Evolutionary conservation across 2,113 vertebrate genomes (phyloP).

Genomic region (Rhagologus leucostigma): DNA sequence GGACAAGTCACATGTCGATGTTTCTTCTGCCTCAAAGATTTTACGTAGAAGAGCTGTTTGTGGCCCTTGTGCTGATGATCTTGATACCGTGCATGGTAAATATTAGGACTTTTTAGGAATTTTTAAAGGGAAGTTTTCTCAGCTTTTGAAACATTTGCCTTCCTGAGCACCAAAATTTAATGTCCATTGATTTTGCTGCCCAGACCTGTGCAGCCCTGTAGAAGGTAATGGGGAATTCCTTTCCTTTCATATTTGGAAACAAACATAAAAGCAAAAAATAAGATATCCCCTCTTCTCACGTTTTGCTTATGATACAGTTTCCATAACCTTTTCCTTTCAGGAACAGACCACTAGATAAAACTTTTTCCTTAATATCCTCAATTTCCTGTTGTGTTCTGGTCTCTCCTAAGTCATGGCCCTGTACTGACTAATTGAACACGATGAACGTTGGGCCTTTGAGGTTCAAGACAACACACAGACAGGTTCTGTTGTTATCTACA

Average conservation of each 20-base stretch:
- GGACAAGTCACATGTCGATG: rapidly evolving
- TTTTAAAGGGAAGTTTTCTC: not conserved
- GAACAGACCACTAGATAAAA: not conserved
- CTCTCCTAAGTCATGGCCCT: not conserved
- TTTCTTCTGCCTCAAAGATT: not conserved
- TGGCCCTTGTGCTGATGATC: not conserved
- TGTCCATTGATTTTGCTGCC: not conserved
- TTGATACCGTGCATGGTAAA: not conserved
- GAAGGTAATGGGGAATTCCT: not conserved
- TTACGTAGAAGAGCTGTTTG: not conserved
- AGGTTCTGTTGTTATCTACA: not conserved
- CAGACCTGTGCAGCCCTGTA: not conserved
- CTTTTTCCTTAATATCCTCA: not conserved
- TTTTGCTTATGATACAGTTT: not conserved
- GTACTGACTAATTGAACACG: not conserved
- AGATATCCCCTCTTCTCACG: not conserved
- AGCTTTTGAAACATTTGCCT: not conserved
- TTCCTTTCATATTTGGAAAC: not conserved
- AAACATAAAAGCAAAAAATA: too few species aligned
- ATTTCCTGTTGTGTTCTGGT: not conserved
- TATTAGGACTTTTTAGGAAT: not conserved
- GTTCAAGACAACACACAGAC: not conserved
- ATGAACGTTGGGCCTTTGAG: rapidly evolving
- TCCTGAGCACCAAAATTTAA: not conserved
- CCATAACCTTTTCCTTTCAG: not conserved